Conservation (phyloP, 2,888 invertebrate genomes). For the Plusia festucae region DNA sequence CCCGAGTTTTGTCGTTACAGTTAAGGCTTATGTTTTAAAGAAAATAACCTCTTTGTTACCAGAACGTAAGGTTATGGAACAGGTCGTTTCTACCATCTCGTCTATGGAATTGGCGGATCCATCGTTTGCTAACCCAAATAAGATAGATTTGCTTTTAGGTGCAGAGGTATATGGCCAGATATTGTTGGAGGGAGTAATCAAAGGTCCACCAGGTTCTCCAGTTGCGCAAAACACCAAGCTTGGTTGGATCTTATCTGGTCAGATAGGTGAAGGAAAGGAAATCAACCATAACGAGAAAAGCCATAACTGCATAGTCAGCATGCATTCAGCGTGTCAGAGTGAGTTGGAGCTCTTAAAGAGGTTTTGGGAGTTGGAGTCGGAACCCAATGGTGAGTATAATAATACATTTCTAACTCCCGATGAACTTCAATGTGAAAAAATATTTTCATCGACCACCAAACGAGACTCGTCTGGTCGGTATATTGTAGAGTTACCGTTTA, state of each 20-base stretch:
- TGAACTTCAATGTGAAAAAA: neutral
- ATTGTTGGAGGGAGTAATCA: constrained; percentile 6
- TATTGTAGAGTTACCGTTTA: constrained; percentile 14
- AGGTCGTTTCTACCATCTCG: constrained; percentile 11
- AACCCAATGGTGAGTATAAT: neutral
- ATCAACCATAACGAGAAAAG: constrained; percentile 15
- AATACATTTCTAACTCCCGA: neutral
- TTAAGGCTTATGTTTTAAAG: constrained; percentile 13
- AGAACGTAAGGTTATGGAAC: constrained; percentile 9
- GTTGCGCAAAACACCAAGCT: neutral
- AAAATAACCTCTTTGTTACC: constrained; percentile 15
- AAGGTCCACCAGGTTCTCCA: neutral
- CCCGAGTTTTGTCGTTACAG: neutral
- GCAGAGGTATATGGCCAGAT: neutral
- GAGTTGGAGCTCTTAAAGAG: neutral
- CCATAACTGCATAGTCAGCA: neutral
- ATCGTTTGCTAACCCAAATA: constrained; percentile 11
- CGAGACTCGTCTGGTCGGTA: constrained; percentile 10
- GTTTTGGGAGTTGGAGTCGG: constrained; percentile 7
- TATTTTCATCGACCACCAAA: constrained; percentile 12
- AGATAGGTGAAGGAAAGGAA: constrained; percentile 13
- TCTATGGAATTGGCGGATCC: constrained; percentile 20
- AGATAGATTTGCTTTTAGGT: constrained; percentile 8
- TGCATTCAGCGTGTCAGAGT: constrained; percentile 7
- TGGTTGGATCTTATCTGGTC: constrained; percentile 20